phyloP scores from a whole-genome alignment of 2,797 vertebrate genomes.

The Coregonus suidteri region DNA sequence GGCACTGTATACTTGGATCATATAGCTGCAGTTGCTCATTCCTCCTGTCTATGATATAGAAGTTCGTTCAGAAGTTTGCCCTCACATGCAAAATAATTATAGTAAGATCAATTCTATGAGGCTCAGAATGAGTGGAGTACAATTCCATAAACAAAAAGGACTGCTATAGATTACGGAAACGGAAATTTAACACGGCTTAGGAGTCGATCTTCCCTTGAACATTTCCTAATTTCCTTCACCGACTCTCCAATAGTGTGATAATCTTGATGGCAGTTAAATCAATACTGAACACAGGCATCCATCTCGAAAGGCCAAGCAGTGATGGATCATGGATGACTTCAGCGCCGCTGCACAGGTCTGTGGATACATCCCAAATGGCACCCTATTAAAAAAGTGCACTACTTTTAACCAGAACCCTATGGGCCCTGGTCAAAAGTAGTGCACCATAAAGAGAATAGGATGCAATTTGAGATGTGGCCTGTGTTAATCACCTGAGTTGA shows the following conservation, averaged over 20 bases:
- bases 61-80: neutral
- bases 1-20: neutral
- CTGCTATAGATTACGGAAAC: constrained; percentile 6
- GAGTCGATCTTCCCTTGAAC: constrained; percentile 22
- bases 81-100: neutral
- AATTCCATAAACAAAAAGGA: neutral
- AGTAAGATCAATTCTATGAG: neutral
- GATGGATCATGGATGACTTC: constrained; percentile 49
- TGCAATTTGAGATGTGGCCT: too few relatives aligned
- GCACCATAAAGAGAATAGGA: too few relatives aligned
- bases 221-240: constrained; percentile 45
- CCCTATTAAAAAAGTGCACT: too few relatives aligned
- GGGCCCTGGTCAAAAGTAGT: too few relatives aligned
- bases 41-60: neutral
- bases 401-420: too few relatives aligned
- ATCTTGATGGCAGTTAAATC: constrained; percentile 48
- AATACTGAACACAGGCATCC: constrained; percentile 41
- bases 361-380: neutral
- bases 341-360: constrained; percentile 23
- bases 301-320: constrained; percentile 61
- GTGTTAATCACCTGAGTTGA: constrained; percentile 44
- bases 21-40: neutral
- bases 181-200: constrained; percentile 7
- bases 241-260: constrained; percentile 19
- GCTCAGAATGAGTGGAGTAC: neutral